phyloP scores from a whole-genome alignment of 2,888 invertebrate species.

The Caenorhabditis auriculariae region DNA sequence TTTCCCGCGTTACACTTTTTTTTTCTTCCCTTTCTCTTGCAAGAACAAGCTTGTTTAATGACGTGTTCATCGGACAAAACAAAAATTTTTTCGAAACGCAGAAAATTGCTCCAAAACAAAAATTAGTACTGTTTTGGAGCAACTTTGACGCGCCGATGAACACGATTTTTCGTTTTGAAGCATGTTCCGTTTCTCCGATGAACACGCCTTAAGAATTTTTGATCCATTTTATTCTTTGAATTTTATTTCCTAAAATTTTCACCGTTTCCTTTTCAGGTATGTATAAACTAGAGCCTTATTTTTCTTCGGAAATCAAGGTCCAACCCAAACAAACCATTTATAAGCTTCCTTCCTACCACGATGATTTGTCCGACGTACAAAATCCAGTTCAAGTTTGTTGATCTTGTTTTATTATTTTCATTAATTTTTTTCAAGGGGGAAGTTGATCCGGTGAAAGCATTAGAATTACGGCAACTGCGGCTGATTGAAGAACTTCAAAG shows the following conservation, averaged over 20 bases:
- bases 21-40: too few species aligned
- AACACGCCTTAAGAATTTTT: too few species aligned
- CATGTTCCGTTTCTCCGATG: too few species aligned
- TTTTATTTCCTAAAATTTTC: not conserved
- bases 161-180: too few species aligned
- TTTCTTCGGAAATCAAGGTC: constrained; percentile 13
- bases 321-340: constrained; percentile 13
- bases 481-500: constrained; percentile 19
- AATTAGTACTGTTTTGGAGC: too few species aligned
- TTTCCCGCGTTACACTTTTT: too few species aligned
- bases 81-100: too few species aligned
- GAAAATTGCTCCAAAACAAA: too few species aligned
- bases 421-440: constrained; percentile 2
- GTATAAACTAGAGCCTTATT: constrained; percentile 19
- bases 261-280: constrained; percentile 5
- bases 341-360: constrained; percentile 12
- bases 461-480: constrained; percentile 15
- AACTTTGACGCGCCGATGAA: too few species aligned
- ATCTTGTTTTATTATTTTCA: constrained; percentile 1
- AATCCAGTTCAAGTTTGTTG: not conserved
- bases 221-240: constrained; percentile 6
- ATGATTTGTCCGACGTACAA: not conserved
- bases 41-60: too few species aligned
- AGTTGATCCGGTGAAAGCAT: constrained; percentile 15
- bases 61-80: too few species aligned